Evolutionary conservation across 2,888 invertebrate species (phyloP), one percentile per base, ranked within the genome.

Genomic region (Iselma pallidipennis): DNA sequence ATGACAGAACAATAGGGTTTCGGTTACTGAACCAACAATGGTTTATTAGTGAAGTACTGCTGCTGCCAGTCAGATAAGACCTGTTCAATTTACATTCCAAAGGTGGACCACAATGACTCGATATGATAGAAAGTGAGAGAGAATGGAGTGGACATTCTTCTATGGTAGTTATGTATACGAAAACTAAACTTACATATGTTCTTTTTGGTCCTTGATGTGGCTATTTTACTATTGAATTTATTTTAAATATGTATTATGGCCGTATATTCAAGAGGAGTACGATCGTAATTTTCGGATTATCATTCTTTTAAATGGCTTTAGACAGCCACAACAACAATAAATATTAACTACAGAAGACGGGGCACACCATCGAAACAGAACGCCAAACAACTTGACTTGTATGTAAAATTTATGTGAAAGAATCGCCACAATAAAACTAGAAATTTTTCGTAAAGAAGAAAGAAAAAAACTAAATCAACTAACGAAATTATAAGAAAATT

Each of bases 81-180:
- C 74, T 74, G 78, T 81, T 80, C 79, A 79, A 80, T 81, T 81
- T 80, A 80, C 79, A 81, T 81, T 81, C 80, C 78, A 75, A 76
- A 73, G 75, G 71, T 37, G 37, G 71, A 73, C 75, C 71, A 79
- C 78, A 77, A 78, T 77, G 76, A 78, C 71, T 72, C 68, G 71
- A 78, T 37, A 37, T 16, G 37, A 37, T 37, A 37, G 37, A 37
- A 37, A 37, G 37, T 37, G 33, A 37, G 16, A 16, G 37, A 37
- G 37, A 16, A 37, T 37, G 16, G 76, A 79, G 77, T 79, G 78
- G 78, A 80, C 78, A 78, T 76, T 77, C 78, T 79, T 78, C 75
- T 72, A 58, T 57, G 50, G 71, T 63, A 69, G 68, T 72, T 76
- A 75, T n/a, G n/a, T n/a, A 19, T 14, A 31, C 31, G 31, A 31